These are phyloP conservation scores for Dorcus parallelipipedus DNA, from an alignment of 2,888 invertebrate species.

Conservation along the genomic window DNA sequence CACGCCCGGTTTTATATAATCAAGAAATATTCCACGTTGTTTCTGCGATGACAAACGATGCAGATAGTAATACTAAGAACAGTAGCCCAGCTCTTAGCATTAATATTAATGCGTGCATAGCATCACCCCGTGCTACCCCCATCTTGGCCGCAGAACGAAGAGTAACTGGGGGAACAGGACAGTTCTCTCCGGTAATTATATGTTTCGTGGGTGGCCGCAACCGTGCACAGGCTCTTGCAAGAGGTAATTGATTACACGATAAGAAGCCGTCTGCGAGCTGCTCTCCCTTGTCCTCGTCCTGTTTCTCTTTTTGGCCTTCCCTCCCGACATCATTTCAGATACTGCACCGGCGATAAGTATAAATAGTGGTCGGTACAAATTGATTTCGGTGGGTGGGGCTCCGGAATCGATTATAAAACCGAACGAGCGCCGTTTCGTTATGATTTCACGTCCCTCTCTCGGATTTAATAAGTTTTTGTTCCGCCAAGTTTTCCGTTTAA, in stretches of 20 bases:
- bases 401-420: not conserved
- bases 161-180: not conserved
- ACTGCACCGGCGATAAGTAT: conserved; percentile 31
- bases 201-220: conserved; percentile 32
- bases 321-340: conserved; percentile 16
- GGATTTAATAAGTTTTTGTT: no score
- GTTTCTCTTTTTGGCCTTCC: conserved; percentile 1
- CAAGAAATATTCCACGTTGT: no score
- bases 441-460: no score
- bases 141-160: no score
- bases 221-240: conserved; percentile 19
- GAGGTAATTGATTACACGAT: conserved; percentile 31
- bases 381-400: conserved; percentile 22
- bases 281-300: not conserved
- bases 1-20: no score
- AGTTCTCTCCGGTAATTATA: conserved; percentile 28
- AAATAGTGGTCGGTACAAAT: conserved; percentile 30
- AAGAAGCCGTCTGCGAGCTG: conserved; percentile 25
- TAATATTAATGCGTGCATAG: no score
- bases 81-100: no score
- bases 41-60: no score
- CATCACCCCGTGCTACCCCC: no score
- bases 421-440: no score
- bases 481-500: no score
- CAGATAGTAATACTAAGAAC: no score